Conservation (phyloP, 2,797 vertebrate genomes). For the Megaceryle alcyon region DNA sequence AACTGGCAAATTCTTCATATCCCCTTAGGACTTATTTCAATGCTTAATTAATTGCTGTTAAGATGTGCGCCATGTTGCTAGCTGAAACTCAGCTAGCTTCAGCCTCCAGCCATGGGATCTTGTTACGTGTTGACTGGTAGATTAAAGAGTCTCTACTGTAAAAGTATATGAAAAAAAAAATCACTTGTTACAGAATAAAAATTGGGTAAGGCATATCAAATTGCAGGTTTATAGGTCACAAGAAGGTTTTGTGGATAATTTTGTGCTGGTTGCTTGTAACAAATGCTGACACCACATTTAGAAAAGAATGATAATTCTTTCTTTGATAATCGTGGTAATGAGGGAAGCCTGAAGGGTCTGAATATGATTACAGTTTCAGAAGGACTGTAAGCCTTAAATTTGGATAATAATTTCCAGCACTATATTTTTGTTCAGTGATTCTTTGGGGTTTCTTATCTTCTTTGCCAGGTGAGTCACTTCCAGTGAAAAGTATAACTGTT, state of each 20-base stretch:
- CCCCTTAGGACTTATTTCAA: slow-evolving; percentile 4
- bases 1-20: neutral
- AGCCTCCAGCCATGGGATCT: slow-evolving; percentile 45
- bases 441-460: slow-evolving; percentile 45
- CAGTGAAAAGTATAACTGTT: slow-evolving; percentile 2
- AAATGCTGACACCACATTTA: slow-evolving; percentile 34
- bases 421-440: neutral
- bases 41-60: slow-evolving; percentile 38
- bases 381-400: neutral
- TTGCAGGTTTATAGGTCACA: slow-evolving; percentile 52
- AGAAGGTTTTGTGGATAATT: slow-evolving; percentile 31
- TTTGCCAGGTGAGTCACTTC: slow-evolving; percentile 59
- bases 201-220: slow-evolving; percentile 2
- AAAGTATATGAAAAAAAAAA: neutral
- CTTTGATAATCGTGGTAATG: neutral
- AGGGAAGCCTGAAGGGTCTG: slow-evolving; percentile 16
- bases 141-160: slow-evolving; percentile 14
- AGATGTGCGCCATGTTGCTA: neutral
- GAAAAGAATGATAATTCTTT: slow-evolving; percentile 20
- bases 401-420: neutral
- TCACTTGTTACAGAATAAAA: slow-evolving; percentile 18
- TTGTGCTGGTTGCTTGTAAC: neutral
- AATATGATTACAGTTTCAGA: neutral
- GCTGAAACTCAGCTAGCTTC: neutral
- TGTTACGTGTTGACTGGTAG: neutral